Percentiles rank a stretch among this genome's conserved stretches.
Conservation (phyloP, 1,140 invertebrate genomes). For the Anastrepha obliqua region DNA sequence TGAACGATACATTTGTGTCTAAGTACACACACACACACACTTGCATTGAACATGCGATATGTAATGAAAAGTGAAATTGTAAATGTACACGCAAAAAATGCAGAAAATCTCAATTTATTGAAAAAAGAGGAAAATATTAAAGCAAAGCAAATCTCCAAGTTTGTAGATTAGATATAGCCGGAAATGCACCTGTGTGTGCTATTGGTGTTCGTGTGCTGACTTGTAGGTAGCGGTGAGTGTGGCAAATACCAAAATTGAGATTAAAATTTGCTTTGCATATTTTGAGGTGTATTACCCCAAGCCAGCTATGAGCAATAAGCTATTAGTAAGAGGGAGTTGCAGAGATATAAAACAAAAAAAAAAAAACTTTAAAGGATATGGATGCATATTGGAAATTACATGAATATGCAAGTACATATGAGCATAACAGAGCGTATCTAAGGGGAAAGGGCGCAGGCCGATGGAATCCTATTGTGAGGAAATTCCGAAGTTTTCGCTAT, state of each 20-base stretch:
- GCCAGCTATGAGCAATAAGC: background rate
- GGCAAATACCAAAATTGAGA: conserved; percentile 15
- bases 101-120: background rate
- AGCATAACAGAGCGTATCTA: no score
- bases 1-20: background rate
- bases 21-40: background rate
- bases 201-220: background rate
- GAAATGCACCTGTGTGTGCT: background rate
- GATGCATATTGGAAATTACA: no score
- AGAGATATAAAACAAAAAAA: background rate
- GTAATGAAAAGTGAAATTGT: background rate
- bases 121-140: background rate
- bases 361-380: background rate
- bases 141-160: conserved; percentile 23
- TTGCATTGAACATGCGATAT: background rate
- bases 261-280: conserved; percentile 14
- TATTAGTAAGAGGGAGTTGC: background rate
- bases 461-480: no score
- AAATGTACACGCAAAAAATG: background rate
- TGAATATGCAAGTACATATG: no score
- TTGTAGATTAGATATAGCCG: background rate
- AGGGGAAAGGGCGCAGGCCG: no score
- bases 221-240: background rate
- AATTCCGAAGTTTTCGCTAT: no score
- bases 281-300: background rate